Conservation (phyloP, 2,888 invertebrate species). For the Lasiommata megera region DNA sequence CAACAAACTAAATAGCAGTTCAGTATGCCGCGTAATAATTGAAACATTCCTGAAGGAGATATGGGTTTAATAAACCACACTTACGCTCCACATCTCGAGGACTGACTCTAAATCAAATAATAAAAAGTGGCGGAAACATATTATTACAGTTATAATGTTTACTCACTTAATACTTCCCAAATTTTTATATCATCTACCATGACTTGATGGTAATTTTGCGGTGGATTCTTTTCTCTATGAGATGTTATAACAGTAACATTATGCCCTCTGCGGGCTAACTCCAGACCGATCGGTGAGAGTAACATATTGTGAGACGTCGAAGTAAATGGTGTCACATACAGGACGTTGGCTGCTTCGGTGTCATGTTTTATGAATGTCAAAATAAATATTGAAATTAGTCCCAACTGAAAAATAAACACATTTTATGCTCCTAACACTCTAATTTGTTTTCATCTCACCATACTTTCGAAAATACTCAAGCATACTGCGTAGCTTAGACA, state of each 20-base stretch:
- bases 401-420: conserved; percentile 19
- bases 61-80: too few species aligned
- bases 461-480: too few species aligned
- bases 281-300: conserved; percentile 67
- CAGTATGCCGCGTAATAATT: too few species aligned
- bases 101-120: too few species aligned
- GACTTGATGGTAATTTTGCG: conserved; percentile 63
- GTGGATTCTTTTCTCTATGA: conserved; percentile 50
- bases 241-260: conserved; percentile 75
- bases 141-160: neutral
- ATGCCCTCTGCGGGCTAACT: conserved; percentile 74
- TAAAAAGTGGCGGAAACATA: too few species aligned
- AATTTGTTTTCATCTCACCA: neutral
- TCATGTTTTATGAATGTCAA: conserved; percentile 18
- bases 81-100: too few species aligned
- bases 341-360: conserved; percentile 58
- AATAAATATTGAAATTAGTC: conserved; percentile 5
- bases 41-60: too few species aligned
- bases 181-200: conserved; percentile 57
- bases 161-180: conserved; percentile 65
- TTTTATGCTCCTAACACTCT: neutral
- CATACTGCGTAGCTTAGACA: too few species aligned
- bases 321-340: conserved; percentile 70
- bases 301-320: conserved; percentile 72
- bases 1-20: too few species aligned